Conservation (phyloP, 2,888 invertebrate species). For the Notodonta dromedarius region DNA sequence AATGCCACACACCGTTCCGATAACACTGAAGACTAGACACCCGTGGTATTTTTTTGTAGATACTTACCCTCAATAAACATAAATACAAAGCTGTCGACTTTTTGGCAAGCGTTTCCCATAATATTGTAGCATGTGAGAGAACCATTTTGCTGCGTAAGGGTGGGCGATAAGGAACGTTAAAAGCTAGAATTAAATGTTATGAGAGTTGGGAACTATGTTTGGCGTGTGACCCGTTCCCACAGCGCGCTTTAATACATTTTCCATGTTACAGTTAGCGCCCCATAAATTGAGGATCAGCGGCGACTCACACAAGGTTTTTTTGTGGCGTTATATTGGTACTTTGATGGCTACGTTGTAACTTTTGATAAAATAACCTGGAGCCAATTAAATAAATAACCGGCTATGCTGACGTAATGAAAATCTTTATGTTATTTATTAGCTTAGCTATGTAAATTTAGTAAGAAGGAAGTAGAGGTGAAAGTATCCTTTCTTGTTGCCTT, state of each 20-base stretch:
- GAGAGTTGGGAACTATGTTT: constrained; percentile 57
- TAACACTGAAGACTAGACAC: no score
- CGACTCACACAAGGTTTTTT: constrained; percentile 73
- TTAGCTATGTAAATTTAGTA: no score
- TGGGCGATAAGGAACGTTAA: constrained; percentile 28
- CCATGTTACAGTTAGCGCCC: constrained; percentile 83
- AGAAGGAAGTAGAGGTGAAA: no score
- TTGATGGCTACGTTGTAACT: constrained; percentile 37
- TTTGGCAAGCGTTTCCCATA: constrained; percentile 20
- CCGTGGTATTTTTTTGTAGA: no score
- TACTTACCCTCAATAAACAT: background rate
- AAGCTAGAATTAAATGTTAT: constrained; percentile 49
- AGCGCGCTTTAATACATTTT: constrained; percentile 81
- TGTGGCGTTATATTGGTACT: constrained; percentile 64
- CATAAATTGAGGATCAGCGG: constrained; percentile 81
- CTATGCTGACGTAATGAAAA: background rate
- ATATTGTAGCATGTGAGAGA: constrained; percentile 10
- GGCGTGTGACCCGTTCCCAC: constrained; percentile 76
- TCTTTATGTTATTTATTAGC: no score
- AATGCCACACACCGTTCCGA: no score
- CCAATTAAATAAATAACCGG: background rate
- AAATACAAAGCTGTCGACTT: background rate
- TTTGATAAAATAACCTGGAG: background rate
- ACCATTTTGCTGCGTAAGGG: constrained; percentile 25
- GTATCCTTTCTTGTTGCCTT: no score